Evolutionary conservation across 2,888 invertebrate species (phyloP).

Genomic region (Amorpha juglandis): DNA sequence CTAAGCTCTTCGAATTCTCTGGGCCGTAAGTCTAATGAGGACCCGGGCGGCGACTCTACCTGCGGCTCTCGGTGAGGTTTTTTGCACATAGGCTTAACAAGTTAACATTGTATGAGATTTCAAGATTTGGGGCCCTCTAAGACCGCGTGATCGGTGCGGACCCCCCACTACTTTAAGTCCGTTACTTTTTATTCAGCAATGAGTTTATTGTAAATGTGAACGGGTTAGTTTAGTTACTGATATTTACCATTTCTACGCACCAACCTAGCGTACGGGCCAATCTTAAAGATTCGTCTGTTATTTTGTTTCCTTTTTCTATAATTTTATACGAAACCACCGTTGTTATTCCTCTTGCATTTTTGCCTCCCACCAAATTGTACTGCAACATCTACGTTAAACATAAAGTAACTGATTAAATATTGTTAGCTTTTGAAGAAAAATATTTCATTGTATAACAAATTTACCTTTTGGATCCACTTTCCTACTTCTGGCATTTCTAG

Average conservation of each 20-base stretch:
- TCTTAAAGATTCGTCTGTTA: conserved; percentile 89
- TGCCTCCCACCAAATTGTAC: conserved; percentile 93
- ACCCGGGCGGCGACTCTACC: no score
- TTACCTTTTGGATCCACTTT: conserved; percentile 42
- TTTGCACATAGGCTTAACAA: no score
- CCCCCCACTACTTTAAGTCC: no score
- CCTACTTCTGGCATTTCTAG: conserved; percentile 35
- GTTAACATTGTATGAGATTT: no score
- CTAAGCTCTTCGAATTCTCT: no score
- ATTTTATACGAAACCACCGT: conserved; percentile 88
- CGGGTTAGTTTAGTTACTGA: neutral
- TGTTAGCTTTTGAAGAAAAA: neutral
- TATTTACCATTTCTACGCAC: conserved; percentile 95
- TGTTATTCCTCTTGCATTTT: conserved; percentile 89
- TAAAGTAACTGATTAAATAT: neutral
- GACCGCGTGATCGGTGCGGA: no score
- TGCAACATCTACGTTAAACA: conserved; percentile 85
- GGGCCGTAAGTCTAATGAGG: no score
- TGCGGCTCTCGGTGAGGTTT: no score
- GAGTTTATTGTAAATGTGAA: neutral
- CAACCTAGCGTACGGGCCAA: conserved; percentile 92
- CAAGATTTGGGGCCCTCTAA: no score
- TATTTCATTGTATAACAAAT: neutral
- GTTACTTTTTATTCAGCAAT: no score
- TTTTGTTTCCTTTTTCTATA: conserved; percentile 84